Evolutionary conservation across 2,113 vertebrate species (phyloP), one percentile per base, ranked within the genome.

Genomic region (Ginglymostoma cirratum): DNA sequence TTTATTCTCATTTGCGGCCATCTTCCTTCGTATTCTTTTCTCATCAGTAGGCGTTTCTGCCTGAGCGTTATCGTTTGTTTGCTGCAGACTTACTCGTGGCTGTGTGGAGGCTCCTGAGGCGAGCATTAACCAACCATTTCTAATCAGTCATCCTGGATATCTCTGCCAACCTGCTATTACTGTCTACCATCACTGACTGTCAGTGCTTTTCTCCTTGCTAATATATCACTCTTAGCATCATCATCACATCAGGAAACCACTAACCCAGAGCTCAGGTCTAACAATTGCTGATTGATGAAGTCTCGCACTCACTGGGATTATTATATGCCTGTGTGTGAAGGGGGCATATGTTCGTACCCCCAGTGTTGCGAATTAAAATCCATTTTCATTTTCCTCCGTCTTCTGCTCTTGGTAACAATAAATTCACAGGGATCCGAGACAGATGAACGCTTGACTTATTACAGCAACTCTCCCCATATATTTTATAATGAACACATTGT

Each of bases 81-180:
- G 89, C 55, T 38, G 34, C 61, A 21, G 30, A 92, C 66, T 92
- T 92, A 45, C 89, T 93, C 61, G 7, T 93, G 7, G 34, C 89
- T 67, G 19, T 66, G 89, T 21, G 61, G 61, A 66, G 89, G 38
- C 19, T 38, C 61, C 65, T 66, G 34, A 67, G 89, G 89, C 66
- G 21, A 24, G 65, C 61, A 93, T 93, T 93, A 93, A 93, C 67
- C 89, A 93, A 93, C 61, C 21, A 10, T 93, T 93, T 66, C 89
- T 93, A 67, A 93, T 93, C 67, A 65, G 65, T 93, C 89, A 66
- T 93, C 61, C 61, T n/a, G 21, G 89, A 67, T 93, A 93, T 61
- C 89, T 42, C 89, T 93, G 34, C 89, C 61, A 93, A 66, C 89
- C 61, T 93, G 89, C 89, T 93, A 93, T 93, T 93, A 93, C 89